Evolutionary conservation across 2,113 vertebrate genomes (phyloP).

Genomic region (Ammodytes marinus): DNA sequence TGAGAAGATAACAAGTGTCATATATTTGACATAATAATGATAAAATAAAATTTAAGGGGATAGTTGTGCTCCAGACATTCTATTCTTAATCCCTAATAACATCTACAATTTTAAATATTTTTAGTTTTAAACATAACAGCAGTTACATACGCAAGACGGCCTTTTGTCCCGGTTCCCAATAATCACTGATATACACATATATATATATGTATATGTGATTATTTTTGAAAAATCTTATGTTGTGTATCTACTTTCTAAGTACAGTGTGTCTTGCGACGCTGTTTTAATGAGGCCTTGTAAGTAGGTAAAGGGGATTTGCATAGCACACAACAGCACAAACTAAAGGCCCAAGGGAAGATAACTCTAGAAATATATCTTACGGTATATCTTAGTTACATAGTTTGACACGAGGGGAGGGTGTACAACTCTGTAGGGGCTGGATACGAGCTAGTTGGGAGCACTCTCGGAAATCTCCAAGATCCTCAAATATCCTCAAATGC

Average conservation of each 20-base stretch:
- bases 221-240: constrained; percentile 41
- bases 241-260: constrained; percentile 5
- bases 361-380: constrained; percentile 15
- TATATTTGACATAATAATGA: too few relatives aligned
- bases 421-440: background rate
- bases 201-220: constrained; percentile 24
- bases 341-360: constrained; percentile 19
- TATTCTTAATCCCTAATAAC: too few relatives aligned
- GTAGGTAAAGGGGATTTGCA: constrained; percentile 15
- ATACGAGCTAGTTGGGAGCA: background rate
- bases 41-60: too few relatives aligned
- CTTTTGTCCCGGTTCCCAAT: too few relatives aligned
- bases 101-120: too few relatives aligned
- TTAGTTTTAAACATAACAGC: too few relatives aligned
- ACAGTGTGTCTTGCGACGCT: constrained; percentile 25
- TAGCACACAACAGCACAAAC: constrained; percentile 43
- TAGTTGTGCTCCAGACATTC: too few relatives aligned
- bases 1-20: too few relatives aligned
- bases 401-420: background rate
- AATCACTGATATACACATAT: too few relatives aligned
- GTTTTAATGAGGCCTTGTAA: constrained; percentile 56
- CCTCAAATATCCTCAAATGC: constrained; percentile 38
- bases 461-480: constrained; percentile 22
- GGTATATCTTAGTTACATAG: background rate
- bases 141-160: too few relatives aligned